phyloP scores from a whole-genome alignment of 2,797 vertebrate genomes.

The Premnoplex brunnescens region DNA sequence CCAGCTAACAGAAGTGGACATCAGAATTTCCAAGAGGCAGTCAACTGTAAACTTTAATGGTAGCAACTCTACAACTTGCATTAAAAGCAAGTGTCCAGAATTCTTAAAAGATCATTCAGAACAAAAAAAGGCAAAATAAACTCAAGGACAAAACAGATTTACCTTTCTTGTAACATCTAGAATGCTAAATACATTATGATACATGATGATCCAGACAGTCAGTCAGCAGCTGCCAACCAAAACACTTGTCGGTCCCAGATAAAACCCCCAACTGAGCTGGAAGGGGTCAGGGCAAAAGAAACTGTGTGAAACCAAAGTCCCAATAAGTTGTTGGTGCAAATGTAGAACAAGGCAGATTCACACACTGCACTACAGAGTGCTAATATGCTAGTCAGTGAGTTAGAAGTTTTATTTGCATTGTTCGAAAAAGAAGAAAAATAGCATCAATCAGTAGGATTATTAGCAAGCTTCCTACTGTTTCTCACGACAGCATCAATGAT shows the following conservation, averaged over 20 bases:
- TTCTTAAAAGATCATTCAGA: not conserved
- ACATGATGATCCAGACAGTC: not conserved
- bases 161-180: not conserved
- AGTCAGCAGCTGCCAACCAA: not conserved
- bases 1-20: not conserved
- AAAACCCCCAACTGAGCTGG: not conserved
- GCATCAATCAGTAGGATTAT: not conserved
- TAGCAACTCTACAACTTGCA: not conserved
- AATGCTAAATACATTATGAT: not conserved
- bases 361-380: not conserved
- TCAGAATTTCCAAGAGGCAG: not conserved
- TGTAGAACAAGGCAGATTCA: accelerated
- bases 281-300: not conserved
- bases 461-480: not conserved
- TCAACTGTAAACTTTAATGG: not conserved
- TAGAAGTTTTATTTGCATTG: not conserved
- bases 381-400: not conserved
- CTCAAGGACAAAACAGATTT: not conserved
- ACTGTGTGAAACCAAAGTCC: not conserved
- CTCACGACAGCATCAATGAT: not conserved
- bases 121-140: not conserved
- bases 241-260: not conserved
- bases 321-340: not conserved
- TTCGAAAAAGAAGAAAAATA: not conserved
- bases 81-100: not conserved